Percentiles rank a stretch among this genome's conserved stretches.
Evolutionary conservation across 2,888 invertebrate genomes (phyloP).

Genomic region (Cephus pygmeus): DNA sequence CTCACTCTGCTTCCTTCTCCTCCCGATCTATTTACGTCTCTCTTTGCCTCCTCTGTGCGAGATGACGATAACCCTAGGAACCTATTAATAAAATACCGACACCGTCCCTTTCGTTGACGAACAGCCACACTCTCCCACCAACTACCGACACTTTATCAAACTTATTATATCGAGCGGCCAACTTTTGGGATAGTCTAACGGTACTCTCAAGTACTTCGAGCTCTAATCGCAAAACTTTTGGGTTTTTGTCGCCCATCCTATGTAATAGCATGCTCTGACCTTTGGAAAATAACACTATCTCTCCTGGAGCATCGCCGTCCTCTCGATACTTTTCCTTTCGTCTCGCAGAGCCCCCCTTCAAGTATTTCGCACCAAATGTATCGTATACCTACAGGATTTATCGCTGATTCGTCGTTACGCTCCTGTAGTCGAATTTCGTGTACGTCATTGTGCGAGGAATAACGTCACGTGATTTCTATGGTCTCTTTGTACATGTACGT

Average conservation of each 20-base stretch:
- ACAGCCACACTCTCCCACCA: constrained; percentile 22
- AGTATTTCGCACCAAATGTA: background rate
- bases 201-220: constrained; percentile 12
- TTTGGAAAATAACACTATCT: constrained; percentile 5
- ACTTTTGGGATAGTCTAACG: constrained; percentile 23
- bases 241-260: constrained; percentile 16
- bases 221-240: constrained; percentile 35
- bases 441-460: background rate
- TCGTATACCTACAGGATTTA: background rate
- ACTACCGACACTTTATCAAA: constrained; percentile 41
- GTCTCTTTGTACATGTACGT: background rate
- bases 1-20: background rate
- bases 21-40: background rate
- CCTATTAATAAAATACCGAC: constrained; percentile 34
- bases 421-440: background rate
- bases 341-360: background rate
- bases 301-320: background rate
- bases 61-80: constrained; percentile 31
- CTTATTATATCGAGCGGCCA: constrained; percentile 37
- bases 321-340: background rate
- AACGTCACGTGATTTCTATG: background rate
- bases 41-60: background rate
- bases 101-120: constrained; percentile 34
- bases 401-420: background rate
- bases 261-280: constrained; percentile 1